phyloP scores from a whole-genome alignment of 2,113 vertebrate genomes.

The Nothoprocta pentlandii region DNA sequence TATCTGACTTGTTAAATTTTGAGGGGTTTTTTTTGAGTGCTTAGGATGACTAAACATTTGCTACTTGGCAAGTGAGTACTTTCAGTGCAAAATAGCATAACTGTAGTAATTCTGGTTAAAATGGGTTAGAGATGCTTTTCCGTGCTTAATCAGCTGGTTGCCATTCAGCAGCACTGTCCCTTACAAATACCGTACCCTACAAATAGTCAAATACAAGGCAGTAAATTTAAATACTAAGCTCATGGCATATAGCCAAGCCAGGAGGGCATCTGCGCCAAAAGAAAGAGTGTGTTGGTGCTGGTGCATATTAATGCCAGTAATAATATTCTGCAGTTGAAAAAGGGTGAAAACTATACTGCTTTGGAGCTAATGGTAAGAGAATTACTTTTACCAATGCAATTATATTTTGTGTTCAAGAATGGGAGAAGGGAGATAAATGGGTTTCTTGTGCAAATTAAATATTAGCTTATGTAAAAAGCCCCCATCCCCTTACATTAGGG shows the following conservation, averaged over 20 bases:
- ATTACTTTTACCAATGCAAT: background rate
- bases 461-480: background rate
- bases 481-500: background rate
- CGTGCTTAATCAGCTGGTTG: background rate
- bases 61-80: background rate
- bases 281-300: background rate
- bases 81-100: background rate
- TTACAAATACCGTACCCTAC: background rate
- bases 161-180: accelerated
- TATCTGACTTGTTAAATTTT: background rate
- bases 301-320: background rate
- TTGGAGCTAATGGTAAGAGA: background rate
- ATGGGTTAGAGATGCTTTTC: background rate
- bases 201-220: background rate
- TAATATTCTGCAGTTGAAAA: background rate
- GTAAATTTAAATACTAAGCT: background rate
- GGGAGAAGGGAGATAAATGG: background rate
- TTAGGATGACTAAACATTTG: background rate
- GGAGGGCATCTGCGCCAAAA: background rate
- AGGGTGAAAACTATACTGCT: no score
- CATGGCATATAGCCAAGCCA: background rate
- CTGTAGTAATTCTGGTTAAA: background rate
- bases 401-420: background rate
- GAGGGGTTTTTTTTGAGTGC: background rate
- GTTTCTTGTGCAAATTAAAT: background rate